Base-by-base conservation (phyloP, 2,113 vertebrate genomes). In the Alligator mississippiensis region DNA sequence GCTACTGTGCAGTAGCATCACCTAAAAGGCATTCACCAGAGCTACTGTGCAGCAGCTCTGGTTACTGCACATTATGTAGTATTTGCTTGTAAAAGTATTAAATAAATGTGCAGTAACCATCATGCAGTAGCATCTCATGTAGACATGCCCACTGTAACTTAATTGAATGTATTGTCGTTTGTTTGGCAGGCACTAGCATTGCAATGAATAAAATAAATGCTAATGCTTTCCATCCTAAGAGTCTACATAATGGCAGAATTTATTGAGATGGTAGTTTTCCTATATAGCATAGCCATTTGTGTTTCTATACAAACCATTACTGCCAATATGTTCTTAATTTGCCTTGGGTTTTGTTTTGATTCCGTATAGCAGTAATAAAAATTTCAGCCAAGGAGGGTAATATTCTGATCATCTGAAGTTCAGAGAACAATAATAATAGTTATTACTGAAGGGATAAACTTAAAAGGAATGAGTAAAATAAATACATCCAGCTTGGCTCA, bases 211-310 rank as follows among this genome's bases (percentile, higher is more conserved):
- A 72, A 12, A 19, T 47, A 47, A 47, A 38, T 47, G 7, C 74
- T 38, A 17, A 88, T 9, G 38, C 38, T 78, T 82, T 9, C 12
- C 19, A 72, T 81, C 22, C 27, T 28, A 13, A 61, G 19, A 38
- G 19, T 60, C 28, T 61, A 38, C 54, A 13, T 74, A 61, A 27
- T 5, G 19, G 6, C 58, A 60, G 3, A 82, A 13, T 57, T 77
- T 38, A 66, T 70, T 77, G 75, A 90, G 80, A 70, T n/a, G 58
- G 5, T 12, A 54, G n/a, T 63, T 82, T 91, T 78, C 17, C 22
- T 30, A 58, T 19, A 28, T 17, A 47, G 2, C 72, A 8, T 8
- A 66, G 10, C 2, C 24, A 78, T 78, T 78, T 28, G 3, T 78
- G 47, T 82, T 61, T 85, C 59, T 28, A 4, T 66, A 75, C 11